These are phyloP conservation scores for Sinonovacula constricta DNA, from an alignment of 1,140 invertebrate species.

Conservation along the genomic window DNA sequence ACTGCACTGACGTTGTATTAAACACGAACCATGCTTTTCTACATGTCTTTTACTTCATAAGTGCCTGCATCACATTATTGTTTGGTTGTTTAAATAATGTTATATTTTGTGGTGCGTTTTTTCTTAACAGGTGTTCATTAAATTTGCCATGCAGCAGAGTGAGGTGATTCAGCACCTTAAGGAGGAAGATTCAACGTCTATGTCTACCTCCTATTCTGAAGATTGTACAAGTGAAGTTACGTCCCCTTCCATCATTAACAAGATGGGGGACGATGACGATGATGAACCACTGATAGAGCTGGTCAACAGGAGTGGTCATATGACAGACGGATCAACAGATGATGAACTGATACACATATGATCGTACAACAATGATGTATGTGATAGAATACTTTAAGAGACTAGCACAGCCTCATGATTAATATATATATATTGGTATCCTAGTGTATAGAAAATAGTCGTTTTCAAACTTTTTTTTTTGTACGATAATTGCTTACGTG, in stretches of 20 bases:
- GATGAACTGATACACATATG: no score
- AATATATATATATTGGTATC: no score
- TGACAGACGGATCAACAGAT: no score
- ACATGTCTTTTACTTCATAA: not conserved
- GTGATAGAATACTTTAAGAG: no score
- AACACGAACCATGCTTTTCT: no score
- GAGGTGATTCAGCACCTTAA: conserved; percentile 23
- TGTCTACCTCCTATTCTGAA: not conserved
- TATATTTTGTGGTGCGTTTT: not conserved
- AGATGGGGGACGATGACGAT: not conserved
- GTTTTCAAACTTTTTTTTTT: no score
- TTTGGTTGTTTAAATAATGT: not conserved
- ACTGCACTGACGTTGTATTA: no score
- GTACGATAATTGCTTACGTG: no score
- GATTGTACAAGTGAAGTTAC: not conserved
- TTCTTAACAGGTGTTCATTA: conserved; percentile 79
- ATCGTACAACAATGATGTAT: no score
- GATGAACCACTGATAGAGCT: conserved; percentile 35
- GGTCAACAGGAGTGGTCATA: no score
- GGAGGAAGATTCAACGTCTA: not conserved
- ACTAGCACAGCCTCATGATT: no score
- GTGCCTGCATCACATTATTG: not conserved
- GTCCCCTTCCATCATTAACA: not conserved
- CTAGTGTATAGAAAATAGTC: no score
- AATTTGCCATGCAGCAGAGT: conserved; percentile 79